Conservation (phyloP, 1,140 invertebrate genomes). For the Idris sp. region DNA sequence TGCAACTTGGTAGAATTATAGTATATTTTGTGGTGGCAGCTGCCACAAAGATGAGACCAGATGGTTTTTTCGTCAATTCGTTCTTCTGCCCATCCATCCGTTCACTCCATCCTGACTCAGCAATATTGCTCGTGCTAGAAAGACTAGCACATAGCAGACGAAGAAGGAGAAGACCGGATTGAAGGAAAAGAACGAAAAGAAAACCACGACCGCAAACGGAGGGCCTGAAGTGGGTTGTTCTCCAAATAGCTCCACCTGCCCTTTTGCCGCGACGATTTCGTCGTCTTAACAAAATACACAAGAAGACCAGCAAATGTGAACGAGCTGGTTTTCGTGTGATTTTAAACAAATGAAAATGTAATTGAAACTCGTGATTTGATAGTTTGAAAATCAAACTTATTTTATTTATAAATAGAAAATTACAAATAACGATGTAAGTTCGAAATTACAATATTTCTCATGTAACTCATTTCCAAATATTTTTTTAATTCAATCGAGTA, state of each 20-base stretch:
- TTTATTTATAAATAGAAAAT: no score
- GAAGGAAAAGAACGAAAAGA: slow-evolving; percentile 39
- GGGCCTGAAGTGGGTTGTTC: slow-evolving; percentile 73
- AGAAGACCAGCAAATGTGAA: slow-evolving; percentile 49
- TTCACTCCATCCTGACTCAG: slow-evolving; percentile 49
- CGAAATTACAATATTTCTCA: no score
- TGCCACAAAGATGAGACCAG: slow-evolving; percentile 66
- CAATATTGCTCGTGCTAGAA: slow-evolving; percentile 43
- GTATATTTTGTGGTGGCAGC: slow-evolving; percentile 60
- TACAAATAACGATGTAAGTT: no score
- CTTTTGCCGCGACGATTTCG: slow-evolving; percentile 60
- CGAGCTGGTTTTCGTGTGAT: no score
- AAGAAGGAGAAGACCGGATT: slow-evolving; percentile 34
- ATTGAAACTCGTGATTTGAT: no score
- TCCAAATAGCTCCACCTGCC: slow-evolving; percentile 76
- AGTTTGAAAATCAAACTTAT: no score
- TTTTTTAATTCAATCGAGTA: no score
- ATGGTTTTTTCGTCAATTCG: slow-evolving; percentile 64
- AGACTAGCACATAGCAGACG: slow-evolving; percentile 15
- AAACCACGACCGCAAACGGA: slow-evolving; percentile 48
- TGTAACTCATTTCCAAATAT: no score
- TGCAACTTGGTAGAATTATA: slow-evolving; percentile 56
- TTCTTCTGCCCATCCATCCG: slow-evolving; percentile 61
- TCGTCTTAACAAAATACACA: slow-evolving; percentile 56
- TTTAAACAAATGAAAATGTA: slow-evolving; percentile 13